These are phyloP conservation scores for Jordanella pulchra DNA, from an alignment of 2,797 vertebrate genomes.

Conservation along the genomic window DNA sequence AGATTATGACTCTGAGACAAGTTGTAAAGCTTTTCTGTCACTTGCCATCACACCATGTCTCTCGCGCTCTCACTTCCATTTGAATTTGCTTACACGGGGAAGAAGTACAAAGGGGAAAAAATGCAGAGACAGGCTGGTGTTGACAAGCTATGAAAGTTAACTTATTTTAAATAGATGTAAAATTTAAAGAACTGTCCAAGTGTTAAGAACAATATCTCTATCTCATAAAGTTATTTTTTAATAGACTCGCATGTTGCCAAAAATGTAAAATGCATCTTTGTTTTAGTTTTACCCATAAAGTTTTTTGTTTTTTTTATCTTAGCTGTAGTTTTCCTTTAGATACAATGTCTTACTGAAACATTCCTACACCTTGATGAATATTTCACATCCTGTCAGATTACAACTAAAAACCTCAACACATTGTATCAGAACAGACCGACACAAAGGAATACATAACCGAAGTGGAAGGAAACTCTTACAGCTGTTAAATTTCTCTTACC, in stretches of 20 bases:
- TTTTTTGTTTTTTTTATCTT: not conserved
- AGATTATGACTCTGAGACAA: slow-evolving; percentile 25
- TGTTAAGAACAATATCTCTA: not conserved
- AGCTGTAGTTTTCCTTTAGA: not conserved
- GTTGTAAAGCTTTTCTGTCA: slow-evolving; percentile 27
- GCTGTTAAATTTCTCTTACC: not conserved
- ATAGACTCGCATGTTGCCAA: not conserved
- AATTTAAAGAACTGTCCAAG: not conserved
- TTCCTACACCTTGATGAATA: not conserved
- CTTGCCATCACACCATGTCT: slow-evolving; percentile 5
- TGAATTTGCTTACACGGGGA: not conserved
- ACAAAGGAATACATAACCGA: not conserved
- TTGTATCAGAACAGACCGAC: not conserved
- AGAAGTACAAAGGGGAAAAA: not conserved
- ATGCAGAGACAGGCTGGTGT: not conserved
- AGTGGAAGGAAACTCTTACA: not conserved
- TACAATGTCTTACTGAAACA: not conserved
- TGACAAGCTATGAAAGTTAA: not conserved
- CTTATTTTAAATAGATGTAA: not conserved
- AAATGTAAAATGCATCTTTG: not conserved
- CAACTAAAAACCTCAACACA: not conserved
- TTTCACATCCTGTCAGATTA: not conserved
- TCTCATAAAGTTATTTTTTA: not conserved
- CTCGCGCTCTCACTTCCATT: slow-evolving; percentile 7
- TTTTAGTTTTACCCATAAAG: not conserved